Percentiles rank a stretch among this genome's conserved stretches.
Evolutionary conservation across 23 tunicate species (phyloP).

Genomic region (Styela plicata): DNA sequence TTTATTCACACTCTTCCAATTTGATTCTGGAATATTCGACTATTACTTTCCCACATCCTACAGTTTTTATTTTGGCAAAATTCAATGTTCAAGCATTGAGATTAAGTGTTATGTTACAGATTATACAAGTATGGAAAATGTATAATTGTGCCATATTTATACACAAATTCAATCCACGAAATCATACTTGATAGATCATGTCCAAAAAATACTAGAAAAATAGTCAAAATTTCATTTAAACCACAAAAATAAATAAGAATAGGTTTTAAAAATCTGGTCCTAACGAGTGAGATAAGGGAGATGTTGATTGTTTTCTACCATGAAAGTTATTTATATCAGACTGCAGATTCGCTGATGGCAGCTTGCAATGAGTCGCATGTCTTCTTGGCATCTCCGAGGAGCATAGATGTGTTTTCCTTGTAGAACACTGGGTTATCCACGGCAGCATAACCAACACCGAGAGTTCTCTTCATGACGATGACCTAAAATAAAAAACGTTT

Average conservation of each 20-base stretch:
- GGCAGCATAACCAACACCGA: constrained; percentile 95
- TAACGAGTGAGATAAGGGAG: background rate
- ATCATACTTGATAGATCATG: too few relatives aligned
- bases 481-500: constrained; percentile 59
- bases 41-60: too few relatives aligned
- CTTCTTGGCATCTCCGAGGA: constrained; percentile 88
- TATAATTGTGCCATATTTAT: too few relatives aligned
- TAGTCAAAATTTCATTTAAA: background rate
- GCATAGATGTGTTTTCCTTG: constrained; percentile 88
- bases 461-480: constrained; percentile 91
- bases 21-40: too few relatives aligned
- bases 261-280: background rate
- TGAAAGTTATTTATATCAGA: constrained; percentile 2
- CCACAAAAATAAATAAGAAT: background rate
- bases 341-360: constrained; percentile 36
- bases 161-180: too few relatives aligned
- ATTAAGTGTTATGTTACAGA: too few relatives aligned
- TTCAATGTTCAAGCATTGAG: too few relatives aligned
- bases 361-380: constrained; percentile 68
- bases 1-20: too few relatives aligned
- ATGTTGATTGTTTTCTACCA: background rate
- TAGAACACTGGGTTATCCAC: constrained; percentile 96
- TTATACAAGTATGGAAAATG: too few relatives aligned
- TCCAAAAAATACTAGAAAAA: too few relatives aligned
- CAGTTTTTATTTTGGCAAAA: too few relatives aligned